A percentile compares a stretch with the other conserved stretches of the same genome.
Evolutionary conservation across 2,113 vertebrate species (phyloP).

Genomic region (Paratilapia polleni): DNA sequence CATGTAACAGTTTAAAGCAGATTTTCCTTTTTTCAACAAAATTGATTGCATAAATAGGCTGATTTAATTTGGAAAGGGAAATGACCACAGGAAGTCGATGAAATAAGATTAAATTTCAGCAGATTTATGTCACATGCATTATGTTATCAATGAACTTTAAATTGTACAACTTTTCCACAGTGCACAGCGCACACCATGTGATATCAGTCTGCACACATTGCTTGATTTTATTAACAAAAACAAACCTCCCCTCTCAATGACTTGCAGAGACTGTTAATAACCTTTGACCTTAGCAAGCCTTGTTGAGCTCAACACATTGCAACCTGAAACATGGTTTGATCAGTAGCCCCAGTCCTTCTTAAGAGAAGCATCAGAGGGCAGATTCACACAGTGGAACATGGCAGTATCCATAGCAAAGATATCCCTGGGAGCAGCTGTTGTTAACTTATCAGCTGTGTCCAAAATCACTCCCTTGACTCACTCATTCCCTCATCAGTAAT

Average conservation of each 20-base stretch:
- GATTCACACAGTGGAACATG: conserved; percentile 20
- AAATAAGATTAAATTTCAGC: conserved; percentile 6
- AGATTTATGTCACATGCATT: background rate
- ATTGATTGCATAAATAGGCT: background rate
- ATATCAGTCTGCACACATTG: background rate
- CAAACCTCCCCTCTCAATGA: background rate
- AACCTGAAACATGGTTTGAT: conserved; percentile 7
- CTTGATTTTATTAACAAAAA: background rate
- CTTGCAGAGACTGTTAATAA: background rate
- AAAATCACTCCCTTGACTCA: background rate
- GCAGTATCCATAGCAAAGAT: conserved; percentile 20
- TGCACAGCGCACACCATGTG: background rate
- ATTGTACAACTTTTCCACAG: background rate
- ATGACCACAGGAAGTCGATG: background rate
- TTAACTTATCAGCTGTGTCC: background rate
- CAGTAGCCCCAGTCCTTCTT: conserved; percentile 10
- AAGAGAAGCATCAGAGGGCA: conserved; percentile 49
- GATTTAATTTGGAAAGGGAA: background rate
- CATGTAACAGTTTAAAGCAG: background rate
- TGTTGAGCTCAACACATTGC: background rate
- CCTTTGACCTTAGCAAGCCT: background rate
- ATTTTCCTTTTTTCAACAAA: background rate
- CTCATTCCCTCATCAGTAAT: background rate
- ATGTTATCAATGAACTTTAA: conserved; percentile 54
- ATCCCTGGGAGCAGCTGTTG: background rate